Conservation (phyloP, 1,140 invertebrate species). For the Acromyrmex heyeri region DNA sequence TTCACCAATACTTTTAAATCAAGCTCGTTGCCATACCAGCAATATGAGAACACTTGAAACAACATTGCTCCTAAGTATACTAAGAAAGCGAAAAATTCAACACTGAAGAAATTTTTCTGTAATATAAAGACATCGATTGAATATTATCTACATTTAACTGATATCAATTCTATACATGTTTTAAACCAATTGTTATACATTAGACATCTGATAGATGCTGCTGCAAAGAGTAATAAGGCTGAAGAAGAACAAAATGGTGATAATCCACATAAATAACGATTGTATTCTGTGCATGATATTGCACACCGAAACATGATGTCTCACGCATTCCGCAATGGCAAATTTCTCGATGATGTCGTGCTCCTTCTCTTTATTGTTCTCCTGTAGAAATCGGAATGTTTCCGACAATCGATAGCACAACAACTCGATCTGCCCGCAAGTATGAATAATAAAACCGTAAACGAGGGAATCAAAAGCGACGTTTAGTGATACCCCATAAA, state of each 20-base stretch:
- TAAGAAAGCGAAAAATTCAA: slow-evolving; percentile 32
- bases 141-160: background rate
- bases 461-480: slow-evolving; percentile 46
- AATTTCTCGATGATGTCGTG: background rate
- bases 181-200: slow-evolving; percentile 14
- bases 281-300: slow-evolving; percentile 39
- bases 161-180: background rate
- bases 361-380: background rate
- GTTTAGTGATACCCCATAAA: slow-evolving; percentile 29
- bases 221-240: slow-evolving; percentile 55
- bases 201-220: slow-evolving; percentile 55
- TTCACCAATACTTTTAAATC: slow-evolving; percentile 42
- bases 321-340: slow-evolving; percentile 37
- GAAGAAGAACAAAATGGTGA: slow-evolving; percentile 35
- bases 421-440: slow-evolving; percentile 57
- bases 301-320: slow-evolving; percentile 39
- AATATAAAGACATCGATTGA: background rate
- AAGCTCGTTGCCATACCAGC: slow-evolving; percentile 67
- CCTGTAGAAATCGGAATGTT: background rate
- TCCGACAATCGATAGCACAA: slow-evolving; percentile 33
- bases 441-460: slow-evolving; percentile 60
- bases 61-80: slow-evolving; percentile 54
- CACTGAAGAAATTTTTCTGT: slow-evolving; percentile 11
- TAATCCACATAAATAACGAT: slow-evolving; percentile 44
- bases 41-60: slow-evolving; percentile 61